These are phyloP conservation scores for Glaucopsyche alexis DNA, from an alignment of 2,888 invertebrate genomes.

Conservation along the genomic window DNA sequence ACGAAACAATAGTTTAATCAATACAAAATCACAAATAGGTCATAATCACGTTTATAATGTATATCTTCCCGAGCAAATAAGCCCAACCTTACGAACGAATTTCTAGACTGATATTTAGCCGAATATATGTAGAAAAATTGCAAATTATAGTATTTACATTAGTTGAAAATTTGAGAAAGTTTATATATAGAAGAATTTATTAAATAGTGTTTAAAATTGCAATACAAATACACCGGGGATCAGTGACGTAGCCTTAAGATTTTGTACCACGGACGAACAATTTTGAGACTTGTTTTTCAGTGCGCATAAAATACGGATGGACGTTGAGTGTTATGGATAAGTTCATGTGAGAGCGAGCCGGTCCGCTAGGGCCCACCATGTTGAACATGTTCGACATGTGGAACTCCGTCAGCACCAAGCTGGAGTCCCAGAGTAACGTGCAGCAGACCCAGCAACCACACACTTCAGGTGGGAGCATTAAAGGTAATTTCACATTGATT, in stretches of 20 bases:
- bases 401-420: constrained; percentile 87
- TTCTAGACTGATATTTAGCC: constrained; percentile 78
- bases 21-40: constrained; percentile 54
- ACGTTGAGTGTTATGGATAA: constrained; percentile 47
- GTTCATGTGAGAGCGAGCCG: constrained; percentile 48
- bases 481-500: constrained; percentile 83
- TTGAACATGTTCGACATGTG: constrained; percentile 90
- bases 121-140: constrained; percentile 58
- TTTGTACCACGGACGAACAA: constrained; percentile 69
- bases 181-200: constrained; percentile 59
- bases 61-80: constrained; percentile 67
- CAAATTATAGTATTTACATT: constrained; percentile 77
- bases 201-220: constrained; percentile 52
- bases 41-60: constrained; percentile 48
- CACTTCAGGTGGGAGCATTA: constrained; percentile 90
- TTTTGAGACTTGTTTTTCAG: constrained; percentile 58
- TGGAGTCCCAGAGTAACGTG: constrained; percentile 83
- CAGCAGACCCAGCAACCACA: constrained; percentile 86
- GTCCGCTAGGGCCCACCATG: constrained; percentile 57
- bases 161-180: constrained; percentile 79
- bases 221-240: constrained; percentile 69
- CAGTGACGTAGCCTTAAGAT: constrained; percentile 71
- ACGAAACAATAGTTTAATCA: constrained; percentile 58
- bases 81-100: constrained; percentile 76
- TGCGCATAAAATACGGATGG: constrained; percentile 59